Base-by-base conservation (phyloP, 1,140 invertebrate species). In the Brachionus manjavacas region DNA sequence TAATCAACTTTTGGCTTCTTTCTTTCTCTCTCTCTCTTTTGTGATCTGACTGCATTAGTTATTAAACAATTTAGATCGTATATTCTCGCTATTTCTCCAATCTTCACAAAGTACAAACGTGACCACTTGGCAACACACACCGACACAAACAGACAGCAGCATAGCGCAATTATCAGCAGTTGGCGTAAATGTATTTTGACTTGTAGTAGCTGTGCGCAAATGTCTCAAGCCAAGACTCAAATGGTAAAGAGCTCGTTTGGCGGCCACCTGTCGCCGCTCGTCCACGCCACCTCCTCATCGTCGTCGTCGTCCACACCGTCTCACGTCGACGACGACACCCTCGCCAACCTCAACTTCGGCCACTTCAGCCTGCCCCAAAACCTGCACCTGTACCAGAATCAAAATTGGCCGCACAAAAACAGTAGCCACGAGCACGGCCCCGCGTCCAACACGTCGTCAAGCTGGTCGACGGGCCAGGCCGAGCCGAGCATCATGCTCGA, bases 51-150 rank as follows among this genome's bases (percentile, higher is more conserved):
- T 72, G 16, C 39, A 20, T 72, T 72, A 39, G 12, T 72, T 72
- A 68, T 68, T 31, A 39, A 72, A 72, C 68, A 72, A 72, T 72
- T 72, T 72, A 41, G 35, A 72, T 72, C 68, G 68, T 72, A 72
- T 72, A 35, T 72, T 64, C 28, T 68, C 25, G n/a, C n/a, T n/a
- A n/a, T n/a, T n/a, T n/a, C n/a, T n/a, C n/a, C n/a, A n/a, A n/a
- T n/a, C n/a, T n/a, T n/a, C n/a, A n/a, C n/a, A n/a, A n/a, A n/a
- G n/a, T n/a, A n/a, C 28, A 25, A 25, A 49, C 4, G 12, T 55
- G 52, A 55, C 52, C 52, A 55, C 52, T 28, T 28, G 25, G 25
- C n/a, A n/a, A n/a, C n/a, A n/a, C n/a, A n/a, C n/a, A n/a, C n/a
- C n/a, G n/a, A n/a, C n/a, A n/a, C n/a, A n/a, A n/a, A n/a, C n/a